A percentile compares a stretch with the other conserved stretches of the same genome.
Conservation (phyloP, 2,888 invertebrate genomes). For the Pterobdella sp. region DNA sequence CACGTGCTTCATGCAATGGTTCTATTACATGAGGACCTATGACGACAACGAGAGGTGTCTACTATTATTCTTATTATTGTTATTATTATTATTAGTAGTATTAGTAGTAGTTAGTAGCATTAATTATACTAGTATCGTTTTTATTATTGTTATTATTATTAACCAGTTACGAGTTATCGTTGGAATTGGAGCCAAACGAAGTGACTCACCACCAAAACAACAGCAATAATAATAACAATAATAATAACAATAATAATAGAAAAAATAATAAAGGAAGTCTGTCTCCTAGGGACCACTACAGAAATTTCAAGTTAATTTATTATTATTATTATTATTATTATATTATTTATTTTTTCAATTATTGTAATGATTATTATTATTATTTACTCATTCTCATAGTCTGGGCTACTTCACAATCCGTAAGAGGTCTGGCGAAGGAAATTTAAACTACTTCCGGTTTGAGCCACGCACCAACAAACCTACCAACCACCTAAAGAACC, state of each 20-base stretch:
- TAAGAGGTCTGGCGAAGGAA: not conserved
- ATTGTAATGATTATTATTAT: not conserved
- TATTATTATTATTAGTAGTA: not conserved
- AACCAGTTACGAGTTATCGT: constrained; percentile 6
- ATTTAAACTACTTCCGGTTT: not conserved
- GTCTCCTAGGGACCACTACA: not conserved
- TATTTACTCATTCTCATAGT: not conserved
- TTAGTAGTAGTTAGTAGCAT: not conserved
- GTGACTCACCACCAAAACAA: too few species aligned
- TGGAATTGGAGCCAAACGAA: not conserved
- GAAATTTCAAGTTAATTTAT: not conserved
- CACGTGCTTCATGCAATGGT: constrained; percentile 86
- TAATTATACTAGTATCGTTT: not conserved
- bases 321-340: constrained; percentile 5
- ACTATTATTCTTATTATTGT: not conserved
- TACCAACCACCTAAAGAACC: constrained; percentile 4
- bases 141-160: not conserved
- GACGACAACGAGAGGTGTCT: constrained; percentile 69
- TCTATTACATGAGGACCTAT: constrained; percentile 77
- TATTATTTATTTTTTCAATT: not conserved
- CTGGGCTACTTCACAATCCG: constrained; percentile 20
- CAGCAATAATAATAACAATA: constrained; percentile 8
- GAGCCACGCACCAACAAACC: not conserved
- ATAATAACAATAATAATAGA: not conserved
- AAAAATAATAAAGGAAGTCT: not conserved